Conservation (phyloP, 92 coral and sea anemone species). For the Phenganax subtilis region DNA sequence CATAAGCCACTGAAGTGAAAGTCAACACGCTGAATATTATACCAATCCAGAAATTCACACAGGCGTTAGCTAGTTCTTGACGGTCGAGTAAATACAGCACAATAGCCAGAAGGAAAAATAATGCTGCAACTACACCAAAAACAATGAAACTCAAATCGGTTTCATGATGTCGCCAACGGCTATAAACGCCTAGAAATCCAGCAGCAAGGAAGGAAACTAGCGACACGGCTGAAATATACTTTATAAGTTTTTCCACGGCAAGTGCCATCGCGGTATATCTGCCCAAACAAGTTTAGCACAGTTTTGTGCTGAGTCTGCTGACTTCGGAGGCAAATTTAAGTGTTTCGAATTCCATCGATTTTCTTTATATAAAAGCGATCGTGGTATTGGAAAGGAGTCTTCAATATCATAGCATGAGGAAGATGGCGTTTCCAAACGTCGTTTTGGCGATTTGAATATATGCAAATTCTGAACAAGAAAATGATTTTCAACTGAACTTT, state of each 20-base stretch:
- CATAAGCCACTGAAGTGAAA: constrained; percentile 89
- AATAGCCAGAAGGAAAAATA: constrained; percentile 67
- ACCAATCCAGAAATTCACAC: constrained; percentile 83
- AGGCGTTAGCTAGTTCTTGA: constrained; percentile 66
- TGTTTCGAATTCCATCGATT: no score
- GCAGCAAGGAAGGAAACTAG: constrained; percentile 63
- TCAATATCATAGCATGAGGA: no score
- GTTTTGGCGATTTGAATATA: no score
- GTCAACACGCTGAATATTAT: constrained; percentile 84
- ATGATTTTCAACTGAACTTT: no score
- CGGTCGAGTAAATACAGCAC: constrained; percentile 72
- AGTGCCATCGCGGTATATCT: background rate
- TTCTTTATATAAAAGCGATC: no score
- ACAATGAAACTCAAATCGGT: constrained; percentile 73
- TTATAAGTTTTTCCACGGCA: constrained; percentile 41
- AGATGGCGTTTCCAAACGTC: no score
- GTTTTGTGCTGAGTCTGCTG: background rate
- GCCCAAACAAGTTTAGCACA: background rate
- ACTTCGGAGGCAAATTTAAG: background rate
- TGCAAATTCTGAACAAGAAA: no score
- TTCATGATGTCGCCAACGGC: constrained; percentile 88
- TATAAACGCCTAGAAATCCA: constrained; percentile 73
- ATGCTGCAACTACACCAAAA: constrained; percentile 65
- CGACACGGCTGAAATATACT: constrained; percentile 61
- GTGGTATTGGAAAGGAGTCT: no score